These are phyloP conservation scores for Trichoplusia ni DNA, from an alignment of 1,140 invertebrate genomes.

Conservation along the genomic window DNA sequence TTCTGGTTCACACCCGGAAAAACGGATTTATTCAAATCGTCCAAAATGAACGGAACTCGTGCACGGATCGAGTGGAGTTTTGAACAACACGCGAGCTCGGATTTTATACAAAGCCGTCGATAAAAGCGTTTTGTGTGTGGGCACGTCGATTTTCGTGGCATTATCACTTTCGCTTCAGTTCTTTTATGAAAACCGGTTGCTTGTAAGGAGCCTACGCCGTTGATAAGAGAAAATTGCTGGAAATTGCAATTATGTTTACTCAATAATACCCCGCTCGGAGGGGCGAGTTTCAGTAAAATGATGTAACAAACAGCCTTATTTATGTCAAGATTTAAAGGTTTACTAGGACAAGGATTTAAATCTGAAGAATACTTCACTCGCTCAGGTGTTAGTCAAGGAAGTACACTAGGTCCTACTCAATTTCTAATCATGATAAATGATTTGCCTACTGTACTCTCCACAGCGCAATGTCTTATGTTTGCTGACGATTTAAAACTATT, in stretches of 20 bases:
- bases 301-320: not conserved
- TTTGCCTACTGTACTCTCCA: not conserved
- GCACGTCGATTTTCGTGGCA: not conserved
- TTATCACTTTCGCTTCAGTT: conserved; percentile 20
- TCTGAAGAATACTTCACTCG: not conserved
- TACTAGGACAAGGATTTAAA: too few species aligned
- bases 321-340: not conserved
- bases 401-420: not conserved
- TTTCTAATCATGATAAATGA: not conserved
- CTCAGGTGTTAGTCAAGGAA: not conserved
- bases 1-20: conserved; percentile 4
- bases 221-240: conserved; percentile 29
- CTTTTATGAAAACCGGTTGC: conserved; percentile 2
- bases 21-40: conserved; percentile 7
- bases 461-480: not conserved
- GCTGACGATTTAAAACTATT: not conserved
- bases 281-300: not conserved
- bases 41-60: conserved; percentile 4
- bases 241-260: conserved; percentile 23
- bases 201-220: conserved; percentile 2
- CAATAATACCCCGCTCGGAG: not conserved
- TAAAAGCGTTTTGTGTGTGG: conserved; percentile 8
- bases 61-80: not conserved
- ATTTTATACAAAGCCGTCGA: conserved; percentile 4
- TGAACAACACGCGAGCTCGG: not conserved